Conservation (phyloP, 1,140 invertebrate genomes). For the Oncopodura yosiiana region DNA sequence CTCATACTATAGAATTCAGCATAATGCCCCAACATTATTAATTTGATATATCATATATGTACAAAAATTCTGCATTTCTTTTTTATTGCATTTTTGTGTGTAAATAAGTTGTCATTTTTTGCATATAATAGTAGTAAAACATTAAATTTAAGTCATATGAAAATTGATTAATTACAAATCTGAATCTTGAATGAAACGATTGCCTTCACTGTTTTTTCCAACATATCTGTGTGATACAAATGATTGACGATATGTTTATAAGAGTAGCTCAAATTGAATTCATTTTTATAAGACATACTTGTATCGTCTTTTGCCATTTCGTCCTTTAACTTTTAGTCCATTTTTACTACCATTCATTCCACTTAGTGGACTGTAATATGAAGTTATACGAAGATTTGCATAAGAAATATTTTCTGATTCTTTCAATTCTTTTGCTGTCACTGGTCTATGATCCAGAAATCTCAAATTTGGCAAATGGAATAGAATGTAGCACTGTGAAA, state of each 20-base stretch:
- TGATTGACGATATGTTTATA: no score
- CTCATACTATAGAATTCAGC: no score
- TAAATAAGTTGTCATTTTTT: no score
- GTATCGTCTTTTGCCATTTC: constrained; percentile 19
- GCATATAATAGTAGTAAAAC: no score
- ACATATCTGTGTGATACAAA: no score
- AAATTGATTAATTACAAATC: constrained; percentile 29
- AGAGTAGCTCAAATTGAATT: no score
- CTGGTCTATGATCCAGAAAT: constrained; percentile 31
- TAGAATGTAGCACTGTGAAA: constrained; percentile 24
- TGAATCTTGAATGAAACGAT: constrained; percentile 31
- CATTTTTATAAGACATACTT: no score
- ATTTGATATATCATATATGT: no score
- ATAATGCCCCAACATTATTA: no score
- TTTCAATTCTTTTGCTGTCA: constrained; percentile 18
- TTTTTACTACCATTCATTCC: neutral
- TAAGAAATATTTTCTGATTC: constrained; percentile 20
- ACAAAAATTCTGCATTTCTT: no score
- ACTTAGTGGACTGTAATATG: constrained; percentile 9
- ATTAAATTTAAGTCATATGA: no score
- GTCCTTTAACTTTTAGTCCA: neutral
- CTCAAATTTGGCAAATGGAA: constrained; percentile 19
- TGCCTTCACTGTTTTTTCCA: constrained; percentile 34
- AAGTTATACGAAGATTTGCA: constrained; percentile 4
- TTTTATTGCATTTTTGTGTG: no score